Evolutionary conservation across 2,888 invertebrate species (phyloP), one percentile per base, ranked within the genome.

Genomic region (Acronicta leporina): DNA sequence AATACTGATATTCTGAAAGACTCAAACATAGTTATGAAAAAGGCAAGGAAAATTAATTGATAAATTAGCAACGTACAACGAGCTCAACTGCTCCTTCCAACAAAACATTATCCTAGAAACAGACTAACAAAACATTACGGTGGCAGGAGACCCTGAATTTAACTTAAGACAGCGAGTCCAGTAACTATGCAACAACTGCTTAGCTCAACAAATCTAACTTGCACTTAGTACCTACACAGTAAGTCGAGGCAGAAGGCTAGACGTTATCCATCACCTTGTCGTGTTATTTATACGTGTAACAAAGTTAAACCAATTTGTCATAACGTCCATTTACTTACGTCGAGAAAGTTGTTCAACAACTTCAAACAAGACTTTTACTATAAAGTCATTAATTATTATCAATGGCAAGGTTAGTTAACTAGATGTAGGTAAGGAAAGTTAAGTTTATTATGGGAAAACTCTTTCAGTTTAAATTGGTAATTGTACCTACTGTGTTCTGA

Each of bases 231-330:
- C n/a, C n/a, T n/a, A n/a, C 48, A 58, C 20, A 52, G 46, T 16
- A 46, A 69, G 35, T 63, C 27, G 16, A n/a, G 33, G 44, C 46
- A 45, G 56, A 47, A 49, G 45, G 30, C 27, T 30, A 13, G 30
- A 30, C 62, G 56, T 57, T 72, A 74, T 75, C 67, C 56, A 72
- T 75, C 68, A 75, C 64, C 44, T 64, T 64, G 64, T 60, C 59
- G 30, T 48, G 48, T 57, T 68, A 61, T 67, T 67, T 67, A 67
- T 63, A 75, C 48, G 50, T 60, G 59, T 59, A 72, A 56, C 60
- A 14, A 73, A 74, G 64, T 75, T 73, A 65, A 59, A 68, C 63
- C 65, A 74, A 74, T 74, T 74, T 74, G 57, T 75, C 73, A 72
- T 75, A 75, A 67, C 59, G 62, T 68, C 63, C 64, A 75, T 74